Conservation (phyloP, 2,888 invertebrate genomes). For the Macrosoma leucophasiata region DNA sequence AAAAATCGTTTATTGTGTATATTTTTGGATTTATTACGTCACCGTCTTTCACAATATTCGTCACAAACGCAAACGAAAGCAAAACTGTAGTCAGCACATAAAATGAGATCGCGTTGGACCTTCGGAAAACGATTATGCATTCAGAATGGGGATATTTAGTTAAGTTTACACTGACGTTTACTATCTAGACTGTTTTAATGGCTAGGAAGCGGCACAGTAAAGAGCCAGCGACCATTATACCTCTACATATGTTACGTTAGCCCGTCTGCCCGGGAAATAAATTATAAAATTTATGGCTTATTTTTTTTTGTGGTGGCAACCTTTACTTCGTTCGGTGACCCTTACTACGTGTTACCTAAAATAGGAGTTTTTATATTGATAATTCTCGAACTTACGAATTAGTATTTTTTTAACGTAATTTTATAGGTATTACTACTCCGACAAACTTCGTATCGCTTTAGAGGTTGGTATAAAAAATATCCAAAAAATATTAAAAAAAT, state of each 20-base stretch:
- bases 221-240: conserved; percentile 41
- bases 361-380: background rate
- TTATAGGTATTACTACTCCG: too few species aligned
- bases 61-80: too few species aligned
- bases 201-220: conserved; percentile 63
- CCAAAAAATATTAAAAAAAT: too few species aligned
- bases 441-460: too few species aligned
- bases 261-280: conserved; percentile 52
- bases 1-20: too few species aligned
- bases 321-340: conserved; percentile 27
- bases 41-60: too few species aligned
- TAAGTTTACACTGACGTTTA: conserved; percentile 66
- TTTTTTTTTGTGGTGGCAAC: conserved; percentile 53
- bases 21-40: too few species aligned
- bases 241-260: conserved; percentile 46
- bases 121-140: conserved; percentile 52
- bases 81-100: conserved; percentile 29
- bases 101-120: conserved; percentile 30
- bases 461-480: too few species aligned
- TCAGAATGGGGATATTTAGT: conserved; percentile 56
- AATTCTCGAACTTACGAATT: too few species aligned
- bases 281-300: conserved; percentile 60
- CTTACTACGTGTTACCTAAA: conserved; percentile 23
- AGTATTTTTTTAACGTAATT: too few species aligned
- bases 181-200: conserved; percentile 62